Evolutionary conservation across 2,888 invertebrate genomes (phyloP).

Genomic region (Drosophila lutescens): DNA sequence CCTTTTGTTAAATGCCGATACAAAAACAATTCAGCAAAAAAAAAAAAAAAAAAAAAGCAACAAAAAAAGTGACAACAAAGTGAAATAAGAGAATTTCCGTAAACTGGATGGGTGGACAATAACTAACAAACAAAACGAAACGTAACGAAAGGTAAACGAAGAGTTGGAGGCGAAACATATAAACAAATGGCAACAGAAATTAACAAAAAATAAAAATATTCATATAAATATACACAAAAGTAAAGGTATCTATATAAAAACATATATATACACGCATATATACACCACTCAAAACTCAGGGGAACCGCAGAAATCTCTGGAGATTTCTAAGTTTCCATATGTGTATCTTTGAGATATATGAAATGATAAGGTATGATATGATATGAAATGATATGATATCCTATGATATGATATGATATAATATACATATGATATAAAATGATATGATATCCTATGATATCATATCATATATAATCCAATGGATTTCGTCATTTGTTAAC

Average conservation of each 20-base stretch:
- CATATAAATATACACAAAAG: conserved; percentile 45
- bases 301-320: neutral
- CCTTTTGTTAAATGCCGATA: conserved; percentile 7
- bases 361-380: too few species aligned
- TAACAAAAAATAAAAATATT: conserved; percentile 47
- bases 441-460: too few species aligned
- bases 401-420: too few species aligned
- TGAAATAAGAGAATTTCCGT: conserved; percentile 69
- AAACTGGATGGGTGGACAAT: conserved; percentile 84
- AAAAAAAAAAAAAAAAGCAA: conserved; percentile 33
- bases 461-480: too few species aligned
- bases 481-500: too few species aligned
- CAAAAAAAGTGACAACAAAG: conserved; percentile 34
- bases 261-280: conserved; percentile 28
- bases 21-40: conserved; percentile 17
- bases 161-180: conserved; percentile 19
- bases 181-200: conserved; percentile 45
- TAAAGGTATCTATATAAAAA: conserved; percentile 32
- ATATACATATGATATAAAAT: too few species aligned
- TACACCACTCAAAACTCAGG: conserved; percentile 16
- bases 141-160: conserved; percentile 32
- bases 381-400: too few species aligned
- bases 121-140: conserved; percentile 73
- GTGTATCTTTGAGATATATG: too few species aligned
- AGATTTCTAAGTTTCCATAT: neutral